Percentiles rank a stretch among this genome's conserved stretches.
Evolutionary conservation across 2,113 vertebrate species (phyloP).

Genomic region (human): DNA sequence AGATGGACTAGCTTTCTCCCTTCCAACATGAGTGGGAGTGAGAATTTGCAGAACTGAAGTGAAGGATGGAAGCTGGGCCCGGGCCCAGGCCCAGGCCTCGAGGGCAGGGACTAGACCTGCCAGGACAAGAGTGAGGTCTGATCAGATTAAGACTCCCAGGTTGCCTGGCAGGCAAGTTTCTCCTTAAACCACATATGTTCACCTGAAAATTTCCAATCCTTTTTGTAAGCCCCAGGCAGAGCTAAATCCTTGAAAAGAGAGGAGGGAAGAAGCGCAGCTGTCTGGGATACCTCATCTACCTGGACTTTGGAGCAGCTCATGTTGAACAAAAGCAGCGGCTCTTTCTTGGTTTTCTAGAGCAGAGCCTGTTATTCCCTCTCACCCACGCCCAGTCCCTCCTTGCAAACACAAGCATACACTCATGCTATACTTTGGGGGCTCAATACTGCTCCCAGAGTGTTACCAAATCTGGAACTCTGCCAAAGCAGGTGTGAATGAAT

Average conservation of each 20-base stretch:
- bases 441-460: too few relatives aligned
- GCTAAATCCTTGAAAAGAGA: neutral
- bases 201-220: neutral
- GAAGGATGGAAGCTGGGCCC: neutral
- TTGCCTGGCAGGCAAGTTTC: neutral
- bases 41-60: neutral
- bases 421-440: neutral
- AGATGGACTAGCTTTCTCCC: neutral
- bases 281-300: neutral
- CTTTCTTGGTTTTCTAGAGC: neutral
- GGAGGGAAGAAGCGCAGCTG: rapidly evolving
- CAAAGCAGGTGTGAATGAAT: too few relatives aligned
- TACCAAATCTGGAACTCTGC: neutral
- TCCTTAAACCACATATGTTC: too few relatives aligned
- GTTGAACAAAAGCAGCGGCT: neutral
- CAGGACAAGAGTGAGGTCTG: too few relatives aligned
- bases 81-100: too few relatives aligned
- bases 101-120: neutral
- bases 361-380: neutral
- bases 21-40: too few relatives aligned
- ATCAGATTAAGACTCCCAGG: neutral
- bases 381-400: neutral
- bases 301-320: neutral
- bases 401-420: neutral
- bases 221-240: neutral